phyloP scores from a whole-genome alignment of 1,140 invertebrate genomes.

The Panagrolaimus sp. region DNA sequence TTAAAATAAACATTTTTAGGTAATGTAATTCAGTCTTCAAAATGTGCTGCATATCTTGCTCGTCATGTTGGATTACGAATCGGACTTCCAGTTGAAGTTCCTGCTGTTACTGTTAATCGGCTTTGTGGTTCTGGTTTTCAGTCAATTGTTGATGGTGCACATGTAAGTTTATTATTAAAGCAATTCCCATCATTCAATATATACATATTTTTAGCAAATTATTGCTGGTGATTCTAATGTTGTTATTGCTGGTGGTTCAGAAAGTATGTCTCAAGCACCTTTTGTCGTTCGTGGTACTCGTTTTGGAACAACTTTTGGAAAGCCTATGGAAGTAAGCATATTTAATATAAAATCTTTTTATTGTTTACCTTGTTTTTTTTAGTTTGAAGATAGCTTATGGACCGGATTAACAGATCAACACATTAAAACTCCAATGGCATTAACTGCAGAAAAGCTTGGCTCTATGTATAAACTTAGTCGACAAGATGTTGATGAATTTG shows the following conservation, averaged over 20 bases:
- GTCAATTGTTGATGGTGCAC: conserved; percentile 78
- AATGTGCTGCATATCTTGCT: conserved; percentile 79
- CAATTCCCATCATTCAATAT: too few relatives aligned
- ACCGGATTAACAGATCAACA: conserved; percentile 79
- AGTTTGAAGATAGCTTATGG: conserved; percentile 88
- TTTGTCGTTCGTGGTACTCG: conserved; percentile 77
- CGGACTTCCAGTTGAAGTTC: conserved; percentile 69
- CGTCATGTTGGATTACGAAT: conserved; percentile 76
- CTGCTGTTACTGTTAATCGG: conserved; percentile 62
- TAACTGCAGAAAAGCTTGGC: conserved; percentile 94
- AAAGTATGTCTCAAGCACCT: conserved; percentile 92
- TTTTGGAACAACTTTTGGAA: conserved; percentile 82
- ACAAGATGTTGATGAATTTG: conserved; percentile 80
- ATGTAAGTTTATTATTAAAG: conserved; percentile 58
- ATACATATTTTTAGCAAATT: conserved; percentile 66
- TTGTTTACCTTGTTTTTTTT: conserved; percentile 31
- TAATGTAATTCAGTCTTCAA: conserved; percentile 65
- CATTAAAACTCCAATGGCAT: conserved; percentile 86
- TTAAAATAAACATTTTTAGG: conserved; percentile 43
- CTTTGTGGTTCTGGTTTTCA: conserved; percentile 89
- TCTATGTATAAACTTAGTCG: conserved; percentile 78
- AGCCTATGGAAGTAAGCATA: conserved; percentile 63
- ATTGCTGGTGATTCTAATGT: conserved; percentile 76
- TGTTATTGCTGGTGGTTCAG: conserved; percentile 80
- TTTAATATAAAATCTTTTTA: background rate